Base-by-base conservation (phyloP, 2,113 vertebrate species). In the Jacana jacana region DNA sequence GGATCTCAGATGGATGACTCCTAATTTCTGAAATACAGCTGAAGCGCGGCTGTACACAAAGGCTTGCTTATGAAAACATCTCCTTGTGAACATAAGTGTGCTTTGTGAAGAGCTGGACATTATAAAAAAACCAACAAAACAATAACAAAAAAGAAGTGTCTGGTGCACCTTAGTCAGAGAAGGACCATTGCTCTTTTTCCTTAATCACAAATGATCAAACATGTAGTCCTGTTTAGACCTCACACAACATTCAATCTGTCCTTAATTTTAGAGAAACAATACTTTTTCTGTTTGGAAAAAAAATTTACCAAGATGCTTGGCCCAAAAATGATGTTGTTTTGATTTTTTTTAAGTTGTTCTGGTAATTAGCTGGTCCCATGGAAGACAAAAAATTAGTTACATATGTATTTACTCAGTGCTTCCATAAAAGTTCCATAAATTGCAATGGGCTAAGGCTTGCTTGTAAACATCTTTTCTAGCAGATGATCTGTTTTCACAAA, bases 1-100 rank as follows among this genome's bases (percentile, higher is more conserved):
- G 25, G 63, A 88, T 93, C 77, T 92, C 83, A 95, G 80, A 94
- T 78, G 66, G 96, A 92, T 70, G 70, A 58, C 91, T 95, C 91
- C 92, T 95, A 71, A 97, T 96, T 96, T 95, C 88, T 96, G 91
- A 86, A 89, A 94, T 88, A 69, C 79, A 86, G 92, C 72, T 92
- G 87, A 96, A 94, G 54, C 19, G 5, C 65, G 40, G 54, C 42
- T 54, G 68, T n/a, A 79, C 77, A 93, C 84, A 94, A 93, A 88
- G 44, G 63, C 70, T 77, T 65, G 86, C 91, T 89, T 70, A 86
- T 52, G 54, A 81, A 73, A 94, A 94, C 44, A 86, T 61, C 75
- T 78, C 8, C 8, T 95, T 91, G 64, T 22, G 86, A 93, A 63
- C 19, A 77, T 30, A 92, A 81, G 73, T 0, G 0, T 1, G 7